Conservation (phyloP, 2,797 vertebrate genomes). For the Erethizon dorsatum region DNA sequence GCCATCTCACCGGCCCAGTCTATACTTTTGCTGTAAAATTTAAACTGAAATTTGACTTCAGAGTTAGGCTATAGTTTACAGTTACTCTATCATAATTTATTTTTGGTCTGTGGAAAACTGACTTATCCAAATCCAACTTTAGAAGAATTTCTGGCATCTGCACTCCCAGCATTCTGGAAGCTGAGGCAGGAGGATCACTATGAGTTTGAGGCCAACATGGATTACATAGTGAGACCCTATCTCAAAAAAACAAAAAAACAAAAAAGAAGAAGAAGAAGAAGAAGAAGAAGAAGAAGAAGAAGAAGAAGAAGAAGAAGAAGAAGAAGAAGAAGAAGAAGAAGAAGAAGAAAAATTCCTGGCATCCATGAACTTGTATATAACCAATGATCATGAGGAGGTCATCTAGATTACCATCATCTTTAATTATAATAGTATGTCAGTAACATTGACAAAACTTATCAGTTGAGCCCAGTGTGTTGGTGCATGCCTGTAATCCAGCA, state of each 20-base stretch:
- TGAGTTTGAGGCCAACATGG: no score
- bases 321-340: no score
- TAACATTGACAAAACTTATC: background rate
- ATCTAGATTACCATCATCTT: background rate
- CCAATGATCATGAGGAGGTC: background rate
- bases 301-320: background rate
- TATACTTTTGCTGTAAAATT: constrained; percentile 25
- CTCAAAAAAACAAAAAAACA: no score
- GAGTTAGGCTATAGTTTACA: constrained; percentile 9
- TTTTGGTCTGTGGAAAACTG: constrained; percentile 20
- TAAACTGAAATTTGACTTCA: constrained; percentile 1
- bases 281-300: background rate
- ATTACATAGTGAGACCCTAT: no score
- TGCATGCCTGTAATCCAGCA: background rate
- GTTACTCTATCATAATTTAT: background rate
- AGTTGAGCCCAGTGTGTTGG: background rate
- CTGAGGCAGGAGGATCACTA: no score
- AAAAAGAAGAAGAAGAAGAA: no score
- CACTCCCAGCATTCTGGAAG: background rate
- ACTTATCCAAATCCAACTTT: constrained; percentile 5
- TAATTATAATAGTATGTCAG: background rate
- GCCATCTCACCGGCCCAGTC: background rate
- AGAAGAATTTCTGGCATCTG: background rate
- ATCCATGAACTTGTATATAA: constrained; percentile 13
- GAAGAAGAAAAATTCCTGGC: background rate